Base-by-base conservation (phyloP, 2,797 vertebrate species). In the Oophaga sylvatica region DNA sequence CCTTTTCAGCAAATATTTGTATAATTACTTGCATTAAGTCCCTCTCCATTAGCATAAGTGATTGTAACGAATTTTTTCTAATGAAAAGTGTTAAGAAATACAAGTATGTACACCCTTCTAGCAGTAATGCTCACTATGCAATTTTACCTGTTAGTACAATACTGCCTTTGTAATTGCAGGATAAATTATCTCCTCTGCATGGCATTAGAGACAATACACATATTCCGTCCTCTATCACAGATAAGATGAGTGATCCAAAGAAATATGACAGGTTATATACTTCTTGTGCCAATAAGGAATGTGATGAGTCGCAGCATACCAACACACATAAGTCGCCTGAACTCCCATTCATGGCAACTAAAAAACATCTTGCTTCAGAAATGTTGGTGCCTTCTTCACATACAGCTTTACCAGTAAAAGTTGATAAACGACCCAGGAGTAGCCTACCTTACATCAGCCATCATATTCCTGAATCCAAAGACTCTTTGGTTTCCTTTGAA, bases 351-450 rank as follows among this genome's bases (percentile, higher is more conserved):
- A 60, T 31, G 16, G 56, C 56, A 80, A 20, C 11, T 41, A 19
- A 20, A 62, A 80, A 62, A 41, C 19, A 60, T 80, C 29, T 35
- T 16, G 7, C 5, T 62, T 60, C 29, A 60, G 57, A 41, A 31
- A 13, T 84, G n/a, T 12, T 4, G 45, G 85, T 82, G 70, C 45
- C 73, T 53, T 53, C 73, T 80, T 87, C 82, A 84, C 84, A 53
- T 76, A 31, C 70, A 31, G 17, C 15, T 7, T 7, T 77, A 86
- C 75, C 53, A 8, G 89, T 88, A 84, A 87, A 81, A 87, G 81
- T 88, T 93, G 3, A 92, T 89, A 8, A 19, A 73, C 16, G 62
- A 75, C 13, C 57, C 0, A 84, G 45, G 5, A 62, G n/a, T 53
- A 29, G 15, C 7, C 13, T 26, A 10, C 22, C 71, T n/a, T 22